Percentiles rank a stretch among this genome's conserved stretches.
Conservation (phyloP, 2,888 invertebrate genomes). For the Yponomeuta plumbellus region DNA sequence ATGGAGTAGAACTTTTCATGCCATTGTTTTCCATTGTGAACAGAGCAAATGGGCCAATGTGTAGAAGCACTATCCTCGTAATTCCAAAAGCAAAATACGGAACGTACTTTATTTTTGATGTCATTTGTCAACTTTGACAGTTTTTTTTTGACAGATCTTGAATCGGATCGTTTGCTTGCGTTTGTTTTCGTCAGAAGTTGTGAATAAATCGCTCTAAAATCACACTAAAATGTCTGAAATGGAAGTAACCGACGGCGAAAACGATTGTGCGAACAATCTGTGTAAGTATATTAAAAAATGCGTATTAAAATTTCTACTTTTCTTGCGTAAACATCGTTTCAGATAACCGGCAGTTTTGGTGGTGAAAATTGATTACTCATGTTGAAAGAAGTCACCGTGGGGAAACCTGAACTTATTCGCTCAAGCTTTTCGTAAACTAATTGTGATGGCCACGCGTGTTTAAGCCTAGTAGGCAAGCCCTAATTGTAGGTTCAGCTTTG, state of each 20-base stretch:
- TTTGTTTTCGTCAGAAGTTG: constrained; percentile 21
- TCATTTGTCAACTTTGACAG: no score
- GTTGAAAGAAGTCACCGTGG: background rate
- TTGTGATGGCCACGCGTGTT: no score
- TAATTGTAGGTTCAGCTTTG: no score
- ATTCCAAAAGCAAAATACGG: no score
- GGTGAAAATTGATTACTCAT: constrained; percentile 21
- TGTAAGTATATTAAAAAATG: constrained; percentile 40
- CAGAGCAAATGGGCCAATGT: no score
- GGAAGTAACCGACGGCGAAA: constrained; percentile 59
- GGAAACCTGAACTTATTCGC: background rate
- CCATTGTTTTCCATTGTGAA: no score
- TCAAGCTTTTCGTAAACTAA: no score
- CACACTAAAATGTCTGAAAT: constrained; percentile 61
- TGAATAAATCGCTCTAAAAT: constrained; percentile 19
- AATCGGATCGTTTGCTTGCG: constrained; percentile 31
- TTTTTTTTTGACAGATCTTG: background rate
- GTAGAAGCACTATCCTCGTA: no score
- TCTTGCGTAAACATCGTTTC: background rate
- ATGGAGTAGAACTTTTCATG: no score
- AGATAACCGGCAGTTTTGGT: constrained; percentile 30
- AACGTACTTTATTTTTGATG: no score
- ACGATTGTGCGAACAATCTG: constrained; percentile 63
- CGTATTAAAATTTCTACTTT: background rate
- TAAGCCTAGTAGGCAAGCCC: no score